Base-by-base conservation (phyloP, 2,797 vertebrate species). In the Crocidura indochinensis region DNA sequence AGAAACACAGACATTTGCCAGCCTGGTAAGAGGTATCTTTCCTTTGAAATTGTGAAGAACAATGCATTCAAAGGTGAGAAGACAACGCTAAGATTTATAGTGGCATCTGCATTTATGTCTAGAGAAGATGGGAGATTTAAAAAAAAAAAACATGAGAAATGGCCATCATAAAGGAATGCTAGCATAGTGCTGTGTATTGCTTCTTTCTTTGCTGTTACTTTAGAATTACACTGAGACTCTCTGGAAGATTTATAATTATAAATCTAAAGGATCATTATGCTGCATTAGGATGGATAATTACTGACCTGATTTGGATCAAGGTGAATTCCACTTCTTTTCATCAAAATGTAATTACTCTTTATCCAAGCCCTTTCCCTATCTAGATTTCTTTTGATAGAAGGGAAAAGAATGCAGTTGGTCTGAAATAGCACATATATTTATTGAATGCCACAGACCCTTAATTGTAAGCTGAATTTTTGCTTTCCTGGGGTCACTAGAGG, bases 291-390 rank as follows among this genome's bases (percentile, higher is more conserved):
- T 92, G 29, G 46, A 88, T 93, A 94, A 96, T 96, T 93, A 83
- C 79, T 91, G 90, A 93, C 51, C 68, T 80, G 79, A 89, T 94
- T 94, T 89, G n/a, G 64, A 95, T 93, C 89, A 94, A 95, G 93
- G 84, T 94, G 84, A 95, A 92, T 84, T 91, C 78, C 76, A 77
- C 38, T 94, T 94, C 84, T 94, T 94, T 94, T 94, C 86, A 87
- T 88, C 62, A 71, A 82, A 92, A 88, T 87, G 31, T 87, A 95
- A 95, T 95, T 94, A 94, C 94, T 95, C 65, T 91, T 84, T 93
- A 78, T 84, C 68, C 51, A 90, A 90, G 78, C 51, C 26, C 64
- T 93, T 89, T 95, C 79, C 65, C 78, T 49, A 85, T 91, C 84
- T 93, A 85, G 38, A 94, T 72, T 90, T 47, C 87, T 68, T 95